Evolutionary conservation across 37 sponge, comb jelly and placozoan genomes (phyloP), one percentile per base, ranked within the genome.

Genomic region (Hexactinellida sp.): DNA sequence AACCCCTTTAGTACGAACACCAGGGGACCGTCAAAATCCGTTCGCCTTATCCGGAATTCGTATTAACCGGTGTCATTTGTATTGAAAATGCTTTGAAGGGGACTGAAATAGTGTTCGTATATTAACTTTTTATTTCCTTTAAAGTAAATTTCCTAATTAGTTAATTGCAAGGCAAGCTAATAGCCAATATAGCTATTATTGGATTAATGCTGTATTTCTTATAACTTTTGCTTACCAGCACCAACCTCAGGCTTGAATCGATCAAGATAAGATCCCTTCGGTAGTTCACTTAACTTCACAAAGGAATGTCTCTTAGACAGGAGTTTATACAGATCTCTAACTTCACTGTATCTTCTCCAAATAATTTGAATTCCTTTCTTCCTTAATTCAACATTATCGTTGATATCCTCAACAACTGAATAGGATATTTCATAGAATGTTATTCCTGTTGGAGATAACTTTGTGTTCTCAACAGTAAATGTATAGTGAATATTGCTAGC

Each of bases 401-500:
- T n/a, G 13, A 7, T 7, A 28, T 25, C 30, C 13, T 13, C 10
- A 32, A 23, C 3, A 63, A 7, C 5, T 3, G 76, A 32, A 23
- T 63, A 63, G 5, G 76, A 63, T 63, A 63, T 32, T 23, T 63
- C 76, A n/a, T 63, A 63, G 76, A 63, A n/a, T 10, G 76, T 63
- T 63, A 63, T n/a, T 21, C 76, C 76, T 63, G 76, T 63, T 28
- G 76, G 34, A 32, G 76, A 63, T 10, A 63, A 23, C 30, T 63
- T 63, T 1, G 28, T 63, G 76, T 23, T 63, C 34, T 28, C 30
- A n/a, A 63, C 76, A n/a, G 21, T 63, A 23, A 63, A 63, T 5
- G 3, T 47, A 47, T 47, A 47, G 13, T 9, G 16, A 19, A 19
- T 47, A 16, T 47, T 47, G 52, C 16, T 47, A 47, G 52, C 16